These are phyloP conservation scores for Leptinotarsa undecemlineata DNA, from an alignment of 1,140 invertebrate genomes.

Conservation along the genomic window DNA sequence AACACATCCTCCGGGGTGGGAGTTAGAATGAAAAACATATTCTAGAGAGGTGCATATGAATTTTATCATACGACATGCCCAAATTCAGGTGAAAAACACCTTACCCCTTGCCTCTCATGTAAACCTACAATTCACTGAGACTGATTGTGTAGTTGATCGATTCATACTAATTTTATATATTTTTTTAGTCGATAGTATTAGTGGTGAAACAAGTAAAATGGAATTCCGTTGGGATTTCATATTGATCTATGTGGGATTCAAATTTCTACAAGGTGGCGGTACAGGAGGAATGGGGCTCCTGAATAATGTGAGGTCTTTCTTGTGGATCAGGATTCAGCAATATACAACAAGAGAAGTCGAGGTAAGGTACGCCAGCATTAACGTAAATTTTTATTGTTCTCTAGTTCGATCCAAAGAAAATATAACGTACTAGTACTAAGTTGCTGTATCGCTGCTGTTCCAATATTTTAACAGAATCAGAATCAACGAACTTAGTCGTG, in stretches of 20 bases:
- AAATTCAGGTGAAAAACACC: too few relatives aligned
- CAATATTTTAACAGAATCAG: too few relatives aligned
- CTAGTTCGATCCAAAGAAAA: slow-evolving; percentile 62
- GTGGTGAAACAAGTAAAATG: slow-evolving; percentile 53
- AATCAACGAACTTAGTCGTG: too few relatives aligned
- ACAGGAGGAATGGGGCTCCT: slow-evolving; percentile 90
- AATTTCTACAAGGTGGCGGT: slow-evolving; percentile 92
- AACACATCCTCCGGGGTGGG: too few relatives aligned
- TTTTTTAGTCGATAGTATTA: slow-evolving; percentile 76
- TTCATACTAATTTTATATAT: slow-evolving; percentile 9
- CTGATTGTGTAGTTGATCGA: too few relatives aligned
- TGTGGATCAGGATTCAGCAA: slow-evolving; percentile 95
- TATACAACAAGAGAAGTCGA: slow-evolving; percentile 92
- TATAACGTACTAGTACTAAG: slow-evolving; percentile 62
- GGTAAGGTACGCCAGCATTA: slow-evolving; percentile 55
- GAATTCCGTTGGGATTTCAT: slow-evolving; percentile 87
- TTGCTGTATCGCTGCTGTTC: too few relatives aligned
- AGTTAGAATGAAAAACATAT: too few relatives aligned
- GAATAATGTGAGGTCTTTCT: slow-evolving; percentile 86
- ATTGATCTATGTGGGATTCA: slow-evolving; percentile 81
- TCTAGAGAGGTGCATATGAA: too few relatives aligned
- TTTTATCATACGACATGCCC: too few relatives aligned
- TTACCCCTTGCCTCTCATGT: too few relatives aligned
- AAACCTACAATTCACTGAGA: too few relatives aligned
- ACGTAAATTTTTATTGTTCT: not conserved